Base-by-base conservation (phyloP, 2,888 invertebrate genomes). In the Nomada hirtipes region DNA sequence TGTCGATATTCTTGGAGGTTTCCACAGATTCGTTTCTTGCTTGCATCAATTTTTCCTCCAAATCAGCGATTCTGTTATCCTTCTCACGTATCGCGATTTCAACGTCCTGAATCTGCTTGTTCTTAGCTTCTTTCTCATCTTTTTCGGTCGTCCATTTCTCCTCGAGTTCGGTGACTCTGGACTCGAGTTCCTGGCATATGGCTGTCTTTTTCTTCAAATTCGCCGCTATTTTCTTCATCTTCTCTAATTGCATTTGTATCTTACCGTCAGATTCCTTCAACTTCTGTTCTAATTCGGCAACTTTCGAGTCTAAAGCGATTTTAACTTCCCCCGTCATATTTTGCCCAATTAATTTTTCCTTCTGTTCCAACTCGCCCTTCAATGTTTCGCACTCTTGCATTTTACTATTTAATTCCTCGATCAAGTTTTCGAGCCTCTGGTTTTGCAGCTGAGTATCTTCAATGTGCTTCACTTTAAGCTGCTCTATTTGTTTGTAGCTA, bases 141-240 rank as follows among this genome's bases (percentile, higher is more conserved):
- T 91, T 92, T 29, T 92, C 93, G 0, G 78, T 76, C 0, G 73
- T 83, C 85, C 89, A 89, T 53, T 91, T 90, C 3, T 91, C 87
- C 52, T 93, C 90, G 9, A 92, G 73, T 20, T 91, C 88, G 0
- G 64, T 60, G 0, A 91, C 70, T 18, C 89, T 89, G 61, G 93
- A 92, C 93, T 97, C 96, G 52, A 97, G 92, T 83, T 97, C 96
- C 52, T 95, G 94, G 86, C 96, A 96, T 83, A 96, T 95, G 0
- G 94, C 91, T 0, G 95, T 95, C 90, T 97, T 97, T 91, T 97
- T 97, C 92, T 97, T 97, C 13, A 97, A 94, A 90, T 96, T 97
- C 0, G 96, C 95, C 0, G 97, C 97, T 89, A 97, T 96, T 90
- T 97, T 97, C 90, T 97, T 97, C 90, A 97, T 95, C 93, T 97